phyloP scores from a whole-genome alignment of 2,113 vertebrate genomes.

The Riparia riparia region DNA sequence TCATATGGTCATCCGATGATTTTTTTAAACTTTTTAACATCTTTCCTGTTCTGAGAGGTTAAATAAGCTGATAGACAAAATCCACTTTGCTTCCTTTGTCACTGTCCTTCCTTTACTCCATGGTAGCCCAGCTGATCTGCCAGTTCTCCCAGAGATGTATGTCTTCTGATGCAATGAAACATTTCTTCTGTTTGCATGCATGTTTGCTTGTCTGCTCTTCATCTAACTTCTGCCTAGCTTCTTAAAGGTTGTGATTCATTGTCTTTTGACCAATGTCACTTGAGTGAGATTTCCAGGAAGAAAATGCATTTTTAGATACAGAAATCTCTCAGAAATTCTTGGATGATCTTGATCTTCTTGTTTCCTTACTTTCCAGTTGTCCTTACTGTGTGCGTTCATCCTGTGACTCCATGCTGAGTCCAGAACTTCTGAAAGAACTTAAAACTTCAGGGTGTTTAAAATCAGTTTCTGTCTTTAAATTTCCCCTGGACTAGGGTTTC shows the following conservation, averaged over 20 bases:
- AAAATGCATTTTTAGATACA: background rate
- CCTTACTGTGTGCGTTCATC: background rate
- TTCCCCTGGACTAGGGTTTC: background rate
- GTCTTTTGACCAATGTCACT: background rate
- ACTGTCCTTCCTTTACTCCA: background rate
- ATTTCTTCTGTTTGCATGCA: background rate
- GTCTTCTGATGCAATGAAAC: background rate
- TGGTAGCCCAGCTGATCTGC: slow-evolving; percentile 17
- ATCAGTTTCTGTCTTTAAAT: background rate
- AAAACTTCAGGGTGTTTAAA: background rate
- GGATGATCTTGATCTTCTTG: background rate
- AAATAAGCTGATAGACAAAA: background rate
- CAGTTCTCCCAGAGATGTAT: background rate
- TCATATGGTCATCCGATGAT: background rate
- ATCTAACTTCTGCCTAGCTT: background rate
- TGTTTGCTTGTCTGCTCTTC: background rate
- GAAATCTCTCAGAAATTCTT: background rate
- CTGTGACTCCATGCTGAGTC: background rate
- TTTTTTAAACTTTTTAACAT: background rate
- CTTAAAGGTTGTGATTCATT: background rate
- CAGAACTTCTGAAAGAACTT: background rate
- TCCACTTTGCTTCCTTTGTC: background rate
- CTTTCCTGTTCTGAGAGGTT: background rate
- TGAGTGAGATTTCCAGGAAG: background rate
- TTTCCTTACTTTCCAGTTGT: background rate